These are phyloP conservation scores for Caenorhabditis sp. DNA, from an alignment of 2,888 invertebrate species.

Conservation along the genomic window DNA sequence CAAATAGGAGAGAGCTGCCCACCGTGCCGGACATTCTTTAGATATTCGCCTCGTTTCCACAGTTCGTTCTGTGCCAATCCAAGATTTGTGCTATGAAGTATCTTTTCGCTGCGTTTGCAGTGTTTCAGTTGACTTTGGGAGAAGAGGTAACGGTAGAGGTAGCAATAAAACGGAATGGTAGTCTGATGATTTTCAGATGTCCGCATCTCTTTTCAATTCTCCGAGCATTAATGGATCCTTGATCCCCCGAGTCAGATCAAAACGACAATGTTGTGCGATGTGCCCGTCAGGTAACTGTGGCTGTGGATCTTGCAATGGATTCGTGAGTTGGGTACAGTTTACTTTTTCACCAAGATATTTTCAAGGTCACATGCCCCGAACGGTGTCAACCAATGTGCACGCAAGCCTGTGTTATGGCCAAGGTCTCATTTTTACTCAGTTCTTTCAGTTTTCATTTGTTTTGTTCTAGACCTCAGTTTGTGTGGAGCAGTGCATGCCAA, in stretches of 20 bases:
- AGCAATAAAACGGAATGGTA: no score
- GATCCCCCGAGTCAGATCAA: constrained; percentile 53
- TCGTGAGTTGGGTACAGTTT: constrained; percentile 14
- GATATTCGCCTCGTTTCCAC: constrained; percentile 14
- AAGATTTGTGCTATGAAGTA: constrained; percentile 29
- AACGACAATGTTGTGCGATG: constrained; percentile 70
- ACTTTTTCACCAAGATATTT: neutral
- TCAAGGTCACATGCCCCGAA: constrained; percentile 59
- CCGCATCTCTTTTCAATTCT: no score
- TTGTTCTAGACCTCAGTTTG: constrained; percentile 42
- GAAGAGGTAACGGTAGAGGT: constrained; percentile 34
- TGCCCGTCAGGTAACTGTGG: constrained; percentile 64
- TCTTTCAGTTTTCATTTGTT: no score
- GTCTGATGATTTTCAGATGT: constrained; percentile 2
- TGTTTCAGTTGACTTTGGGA: constrained; percentile 18
- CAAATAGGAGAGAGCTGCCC: constrained; percentile 58
- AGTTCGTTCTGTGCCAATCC: constrained; percentile 8
- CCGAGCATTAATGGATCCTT: constrained; percentile 32
- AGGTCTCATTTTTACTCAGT: constrained; percentile 24
- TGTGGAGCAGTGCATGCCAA: constrained; percentile 60
- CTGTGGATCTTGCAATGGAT: constrained; percentile 65
- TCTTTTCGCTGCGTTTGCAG: constrained; percentile 33
- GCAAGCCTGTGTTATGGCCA: constrained; percentile 61
- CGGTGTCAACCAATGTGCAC: constrained; percentile 68
- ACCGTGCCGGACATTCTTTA: constrained; percentile 52